Evolutionary conservation across 2,113 vertebrate genomes (phyloP).

Genomic region (Casuarius casuarius): DNA sequence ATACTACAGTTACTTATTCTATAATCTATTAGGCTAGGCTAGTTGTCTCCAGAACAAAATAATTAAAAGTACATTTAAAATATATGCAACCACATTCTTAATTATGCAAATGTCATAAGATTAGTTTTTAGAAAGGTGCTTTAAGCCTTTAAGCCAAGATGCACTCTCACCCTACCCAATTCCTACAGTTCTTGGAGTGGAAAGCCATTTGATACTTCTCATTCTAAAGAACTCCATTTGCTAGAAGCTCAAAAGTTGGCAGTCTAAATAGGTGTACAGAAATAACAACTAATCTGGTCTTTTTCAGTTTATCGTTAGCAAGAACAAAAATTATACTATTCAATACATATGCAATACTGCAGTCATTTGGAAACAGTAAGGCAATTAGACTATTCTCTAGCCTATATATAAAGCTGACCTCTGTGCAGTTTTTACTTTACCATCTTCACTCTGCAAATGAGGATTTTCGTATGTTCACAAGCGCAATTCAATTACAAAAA

Average conservation of each 20-base stretch:
- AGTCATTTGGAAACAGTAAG: background rate
- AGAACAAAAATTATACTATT: background rate
- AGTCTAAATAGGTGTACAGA: background rate
- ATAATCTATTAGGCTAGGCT: background rate
- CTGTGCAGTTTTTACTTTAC: background rate
- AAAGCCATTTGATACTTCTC: background rate
- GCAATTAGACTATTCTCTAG: background rate
- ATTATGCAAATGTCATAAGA: background rate
- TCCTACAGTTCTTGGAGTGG: background rate
- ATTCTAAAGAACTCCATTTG: background rate
- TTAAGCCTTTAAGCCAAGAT: background rate
- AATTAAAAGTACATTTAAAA: background rate
- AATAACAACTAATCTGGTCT: background rate
- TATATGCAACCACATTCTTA: background rate
- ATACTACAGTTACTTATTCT: background rate
- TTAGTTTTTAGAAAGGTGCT: background rate
- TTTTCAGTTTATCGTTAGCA: background rate
- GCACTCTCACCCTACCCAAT: background rate
- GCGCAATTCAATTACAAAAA: conserved; percentile 72
- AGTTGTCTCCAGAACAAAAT: background rate
- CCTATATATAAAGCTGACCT: background rate
- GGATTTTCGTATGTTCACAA: conserved; percentile 44
- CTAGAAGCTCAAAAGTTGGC: background rate
- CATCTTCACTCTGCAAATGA: conserved; percentile 28
- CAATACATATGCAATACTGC: background rate